A percentile compares a stretch with the other conserved stretches of the same genome.
Evolutionary conservation across 2,888 invertebrate species (phyloP).

Genomic region (Chymomyza caudatula): DNA sequence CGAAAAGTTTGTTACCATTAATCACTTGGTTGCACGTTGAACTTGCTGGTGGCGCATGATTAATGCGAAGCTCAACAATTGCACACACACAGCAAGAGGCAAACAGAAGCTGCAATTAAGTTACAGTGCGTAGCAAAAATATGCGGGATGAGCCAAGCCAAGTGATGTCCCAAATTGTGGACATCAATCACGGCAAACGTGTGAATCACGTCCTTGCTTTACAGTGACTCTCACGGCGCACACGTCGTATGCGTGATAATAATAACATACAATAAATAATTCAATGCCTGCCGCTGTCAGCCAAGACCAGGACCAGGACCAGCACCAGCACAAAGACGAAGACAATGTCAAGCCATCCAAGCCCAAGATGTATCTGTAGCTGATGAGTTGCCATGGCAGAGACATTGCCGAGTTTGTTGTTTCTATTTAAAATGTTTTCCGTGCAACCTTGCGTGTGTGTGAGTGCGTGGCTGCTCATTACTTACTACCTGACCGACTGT

Average conservation of each 20-base stretch:
- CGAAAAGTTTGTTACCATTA: slow-evolving; percentile 41
- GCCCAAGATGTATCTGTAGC: not conserved
- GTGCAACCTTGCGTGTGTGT: not conserved
- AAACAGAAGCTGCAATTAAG: not conserved
- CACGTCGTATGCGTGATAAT: slow-evolving; percentile 51
- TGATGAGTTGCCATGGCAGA: not conserved
- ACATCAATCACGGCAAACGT: not conserved
- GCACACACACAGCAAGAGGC: not conserved
- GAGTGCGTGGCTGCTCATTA: not conserved
- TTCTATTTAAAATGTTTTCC: not conserved
- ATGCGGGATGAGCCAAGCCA: slow-evolving; percentile 7
- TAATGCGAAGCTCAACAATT: slow-evolving; percentile 33
- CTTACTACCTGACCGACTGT: not conserved
- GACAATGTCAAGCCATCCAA: not conserved
- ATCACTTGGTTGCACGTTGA: slow-evolving; percentile 36
- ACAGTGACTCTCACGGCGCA: not conserved
- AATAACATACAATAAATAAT: slow-evolving; percentile 48
- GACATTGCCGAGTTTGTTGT: not conserved
- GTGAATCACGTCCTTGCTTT: not conserved
- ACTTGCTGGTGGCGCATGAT: slow-evolving; percentile 50
- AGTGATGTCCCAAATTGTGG: not conserved
- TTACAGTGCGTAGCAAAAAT: not conserved
- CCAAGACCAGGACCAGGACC: not conserved
- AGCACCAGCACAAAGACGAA: not conserved
- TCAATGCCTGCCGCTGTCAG: slow-evolving; percentile 6